Base-by-base conservation (phyloP, 2,797 vertebrate species). In the Parauchenoglanis punctatus region DNA sequence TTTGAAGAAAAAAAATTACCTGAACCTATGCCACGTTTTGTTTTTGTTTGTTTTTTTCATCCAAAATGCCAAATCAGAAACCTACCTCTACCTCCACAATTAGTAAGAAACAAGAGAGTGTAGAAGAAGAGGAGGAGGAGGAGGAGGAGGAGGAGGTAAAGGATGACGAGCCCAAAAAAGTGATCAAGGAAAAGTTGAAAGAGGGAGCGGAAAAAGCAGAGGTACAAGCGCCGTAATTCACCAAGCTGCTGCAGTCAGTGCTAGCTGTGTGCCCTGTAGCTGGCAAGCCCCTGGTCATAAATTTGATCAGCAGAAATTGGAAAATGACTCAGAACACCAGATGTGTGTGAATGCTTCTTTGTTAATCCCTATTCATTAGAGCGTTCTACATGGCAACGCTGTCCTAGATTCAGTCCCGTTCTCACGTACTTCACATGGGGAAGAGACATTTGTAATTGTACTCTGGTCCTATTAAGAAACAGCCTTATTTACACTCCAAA, bases 61-160 rank as follows among this genome's bases (percentile, higher is more conserved):
- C 40, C 23, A 8, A 54, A 68, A 68, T 68, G 17, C 18, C 46
- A 81, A 65, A 28, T 40, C 54, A 80, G 54, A 78, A 78, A 35
- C 28, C 52, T 12, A 23, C 44, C 56, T 81, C 35, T 25, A n/a
- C 77, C 75, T 76, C 85, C 46, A 91, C 78, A 81, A 81, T 12
- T 35, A 81, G 31, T 61, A 25, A 61, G 56, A 92, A 67, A 86
- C 86, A 86, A 73, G 80, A 88, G 5, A 92, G 85, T 91, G 92
- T 73, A 89, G 91, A 93, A 70, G 92, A 92, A 0, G 90, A 92
- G 0, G 92, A 93, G 0, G 91, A 0, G 44, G 92, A 92, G 0
- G 89, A 91, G 0, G 85, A 91, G 7, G 91, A 92, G 0, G 90
- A 87, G 76, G 59, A 87, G 73, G 90, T 54, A 73, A 63, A 86